Evolutionary conservation across 2,113 vertebrate species (phyloP).

Genomic region (Rattus norvegicus): GRCr8 NC_086032.1:9435001-9435500

Average conservation of each 20-base stretch:
- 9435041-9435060: background rate
- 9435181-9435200: background rate
- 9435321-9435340: background rate
- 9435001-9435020: background rate
- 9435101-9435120: conserved; percentile 19
- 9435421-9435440: background rate
- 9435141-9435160: background rate
- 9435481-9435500: conserved; percentile 2
- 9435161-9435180: conserved; percentile 38
- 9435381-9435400: background rate
- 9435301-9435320: background rate
- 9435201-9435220: conserved; percentile 33
- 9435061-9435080: conserved; percentile 9
- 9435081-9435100: conserved; percentile 12
- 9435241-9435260: background rate
- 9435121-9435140: background rate
- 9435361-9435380: conserved; percentile 10
- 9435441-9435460: background rate
- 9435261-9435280: conserved; percentile 45
- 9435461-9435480: conserved; percentile 7
- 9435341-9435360: conserved; percentile 13
- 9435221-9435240: background rate
- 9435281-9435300: background rate
- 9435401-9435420: conserved; percentile 33
- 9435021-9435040: background rate